Percentiles rank a stretch among this genome's conserved stretches.
Evolutionary conservation across 2,113 vertebrate species (phyloP).

Genomic region (Platichthys flesus): DNA sequence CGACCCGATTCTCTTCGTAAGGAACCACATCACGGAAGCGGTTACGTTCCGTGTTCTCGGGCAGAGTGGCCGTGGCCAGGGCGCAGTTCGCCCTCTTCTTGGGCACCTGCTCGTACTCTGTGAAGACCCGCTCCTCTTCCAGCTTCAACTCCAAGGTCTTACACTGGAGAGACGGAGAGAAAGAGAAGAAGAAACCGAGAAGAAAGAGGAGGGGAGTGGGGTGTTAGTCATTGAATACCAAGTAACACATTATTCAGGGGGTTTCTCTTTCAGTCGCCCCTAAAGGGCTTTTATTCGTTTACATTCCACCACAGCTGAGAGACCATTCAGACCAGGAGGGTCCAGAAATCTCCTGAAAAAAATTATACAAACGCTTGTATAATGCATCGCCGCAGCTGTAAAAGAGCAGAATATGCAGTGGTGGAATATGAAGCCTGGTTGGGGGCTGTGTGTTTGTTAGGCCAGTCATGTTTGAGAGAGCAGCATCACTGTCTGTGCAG

Average conservation of each 20-base stretch:
- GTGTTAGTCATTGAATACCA: slow-evolving; percentile 28
- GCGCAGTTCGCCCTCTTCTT: slow-evolving; percentile 89
- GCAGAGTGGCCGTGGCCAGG: slow-evolving; percentile 87
- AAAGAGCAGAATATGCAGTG: slow-evolving; percentile 9
- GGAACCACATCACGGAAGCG: slow-evolving; percentile 91
- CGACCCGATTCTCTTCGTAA: slow-evolving; percentile 93
- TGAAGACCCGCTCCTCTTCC: slow-evolving; percentile 93
- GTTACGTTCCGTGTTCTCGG: slow-evolving; percentile 92
- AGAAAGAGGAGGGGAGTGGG: not conserved
- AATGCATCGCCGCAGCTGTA: slow-evolving; percentile 20
- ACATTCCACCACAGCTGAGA: slow-evolving; percentile 37
- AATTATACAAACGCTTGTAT: not conserved
- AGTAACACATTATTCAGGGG: slow-evolving; percentile 38
- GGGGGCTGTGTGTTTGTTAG: slow-evolving; percentile 48
- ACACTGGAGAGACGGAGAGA: slow-evolving; percentile 80
- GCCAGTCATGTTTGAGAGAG: slow-evolving; percentile 58
- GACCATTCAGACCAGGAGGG: slow-evolving; percentile 26
- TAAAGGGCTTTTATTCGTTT: slow-evolving; percentile 33
- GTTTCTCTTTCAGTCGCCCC: slow-evolving; percentile 37
- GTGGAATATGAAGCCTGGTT: slow-evolving; percentile 17
- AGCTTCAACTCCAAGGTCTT: slow-evolving; percentile 89
- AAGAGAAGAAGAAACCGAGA: not conserved
- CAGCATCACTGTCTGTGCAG: slow-evolving; percentile 39
- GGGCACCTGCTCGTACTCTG: slow-evolving; percentile 93
- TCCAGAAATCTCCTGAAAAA: slow-evolving; percentile 19